A percentile compares a stretch with the other conserved stretches of the same genome.
phyloP scores from a whole-genome alignment of 1,140 invertebrate genomes.

The Leptoteleia sp. region DNA sequence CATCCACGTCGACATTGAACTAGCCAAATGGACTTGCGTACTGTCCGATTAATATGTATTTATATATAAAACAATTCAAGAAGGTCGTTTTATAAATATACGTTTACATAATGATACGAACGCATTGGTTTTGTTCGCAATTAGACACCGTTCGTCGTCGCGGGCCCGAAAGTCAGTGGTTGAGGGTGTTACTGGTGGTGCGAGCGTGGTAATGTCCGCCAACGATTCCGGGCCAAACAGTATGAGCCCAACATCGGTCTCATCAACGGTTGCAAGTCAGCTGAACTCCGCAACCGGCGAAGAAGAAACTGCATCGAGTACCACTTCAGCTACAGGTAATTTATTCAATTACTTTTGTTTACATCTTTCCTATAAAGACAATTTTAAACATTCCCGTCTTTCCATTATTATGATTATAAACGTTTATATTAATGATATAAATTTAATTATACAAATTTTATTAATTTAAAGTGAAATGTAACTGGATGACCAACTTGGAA shows the following conservation, averaged over 20 bases:
- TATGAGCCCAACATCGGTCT: conserved; percentile 72
- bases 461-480: no score
- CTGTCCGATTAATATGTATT: conserved; percentile 38
- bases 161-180: conserved; percentile 81
- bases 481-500: no score
- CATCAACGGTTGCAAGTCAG: conserved; percentile 71
- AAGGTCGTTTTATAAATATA: conserved; percentile 63
- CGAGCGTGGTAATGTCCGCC: conserved; percentile 74
- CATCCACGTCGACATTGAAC: conserved; percentile 34
- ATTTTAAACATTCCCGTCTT: no score
- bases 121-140: conserved; percentile 35
- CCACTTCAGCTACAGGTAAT: conserved; percentile 73
- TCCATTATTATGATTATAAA: no score
- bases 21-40: conserved; percentile 17
- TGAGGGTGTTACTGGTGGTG: conserved; percentile 72
- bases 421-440: no score
- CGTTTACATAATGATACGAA: conserved; percentile 45
- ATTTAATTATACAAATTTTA: no score
- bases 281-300: conserved; percentile 72
- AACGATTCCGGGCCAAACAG: conserved; percentile 75
- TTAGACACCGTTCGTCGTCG: conserved; percentile 83
- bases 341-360: no score
- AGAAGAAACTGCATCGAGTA: conserved; percentile 74
- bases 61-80: conserved; percentile 52
- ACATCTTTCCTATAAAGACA: no score